Percentiles rank a stretch among this genome's conserved stretches.
phyloP scores from a whole-genome alignment of 2,797 vertebrate species.

The Dicrostonyx torquatus region DNA sequence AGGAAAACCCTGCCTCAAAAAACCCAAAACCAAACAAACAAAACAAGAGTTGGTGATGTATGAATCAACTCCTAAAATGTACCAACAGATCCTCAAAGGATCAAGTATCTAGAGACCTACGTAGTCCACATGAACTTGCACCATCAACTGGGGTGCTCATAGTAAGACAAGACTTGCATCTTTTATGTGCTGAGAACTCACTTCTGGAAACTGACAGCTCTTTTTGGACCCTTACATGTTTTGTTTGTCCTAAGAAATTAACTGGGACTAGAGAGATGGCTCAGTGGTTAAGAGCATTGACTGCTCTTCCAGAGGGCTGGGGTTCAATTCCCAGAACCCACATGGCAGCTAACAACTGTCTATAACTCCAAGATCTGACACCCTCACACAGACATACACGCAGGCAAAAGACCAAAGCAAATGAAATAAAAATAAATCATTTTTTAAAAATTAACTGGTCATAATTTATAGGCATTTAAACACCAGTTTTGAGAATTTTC shows the following conservation, averaged over 20 bases:
- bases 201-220: conserved; percentile 36
- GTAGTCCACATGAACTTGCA: background rate
- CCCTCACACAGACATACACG: too few species aligned
- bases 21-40: too few species aligned
- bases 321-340: too few species aligned
- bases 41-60: background rate
- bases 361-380: too few species aligned
- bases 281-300: too few species aligned
- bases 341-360: too few species aligned
- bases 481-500: conserved; percentile 22
- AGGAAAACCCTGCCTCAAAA: too few species aligned
- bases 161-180: conserved; percentile 19
- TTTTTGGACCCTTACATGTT: background rate
- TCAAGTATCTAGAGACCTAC: background rate
- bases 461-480: conserved; percentile 28
- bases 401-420: too few species aligned
- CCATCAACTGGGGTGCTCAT: background rate
- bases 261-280: background rate
- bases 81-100: conserved; percentile 2
- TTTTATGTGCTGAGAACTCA: conserved; percentile 18
- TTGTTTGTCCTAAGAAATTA: conserved; percentile 2
- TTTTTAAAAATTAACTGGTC: background rate
- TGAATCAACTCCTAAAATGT: conserved; percentile 14
- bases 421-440: too few species aligned
- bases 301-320: too few species aligned